Evolutionary conservation across 2,113 vertebrate species (phyloP), one percentile per base, ranked within the genome.

Genomic region (Triplophysa tibetana): DNA sequence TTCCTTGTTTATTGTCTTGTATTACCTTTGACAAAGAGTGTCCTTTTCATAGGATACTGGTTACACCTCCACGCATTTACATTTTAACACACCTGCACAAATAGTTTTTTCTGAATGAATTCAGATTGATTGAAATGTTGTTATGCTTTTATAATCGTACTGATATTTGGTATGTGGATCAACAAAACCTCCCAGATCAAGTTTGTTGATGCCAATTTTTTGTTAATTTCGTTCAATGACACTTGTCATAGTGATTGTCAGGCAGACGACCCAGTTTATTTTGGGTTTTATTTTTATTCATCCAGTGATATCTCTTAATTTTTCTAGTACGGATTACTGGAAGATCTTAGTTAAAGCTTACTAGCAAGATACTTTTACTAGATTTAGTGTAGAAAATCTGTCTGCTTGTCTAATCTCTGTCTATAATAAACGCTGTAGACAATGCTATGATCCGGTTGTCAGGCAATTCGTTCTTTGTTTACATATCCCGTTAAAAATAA

Each of bases 391-490:
- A 17, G 41, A 61, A 50, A 48, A 67, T 41, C 52, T 67, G 52
- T 78, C 61, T 78, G 58, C 19, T 23, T 33, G n/a, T 50, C 45
- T 82, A 69, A 75, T 65, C 58, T 63, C 9, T 72, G 75, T 78
- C 50, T 41, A 8, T n/a, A 13, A 77, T 24, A 73, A 38, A 17
- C 33, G 13, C 72, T 79, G 74, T 54, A 67, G n/a, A 43, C 10
- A 54, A 21, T 54, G 1, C 68, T 70, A 68, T 72, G 29, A 79
- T 56, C 45, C 50, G 45, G 61, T 73, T 75, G 26, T 61, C 45
- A 60, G 56, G 14, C 12, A 67, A n/a, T 60, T 43, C 63, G 48
- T 75, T 26, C 43, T 24, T 75, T 68, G 72, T 74, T 74, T 74
- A 19, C 54, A 65, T 70, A 2, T 50, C 14, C 19, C n/a, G 10